Conservation (phyloP, 2,888 invertebrate genomes). For the Lottia gigantea region DNA sequence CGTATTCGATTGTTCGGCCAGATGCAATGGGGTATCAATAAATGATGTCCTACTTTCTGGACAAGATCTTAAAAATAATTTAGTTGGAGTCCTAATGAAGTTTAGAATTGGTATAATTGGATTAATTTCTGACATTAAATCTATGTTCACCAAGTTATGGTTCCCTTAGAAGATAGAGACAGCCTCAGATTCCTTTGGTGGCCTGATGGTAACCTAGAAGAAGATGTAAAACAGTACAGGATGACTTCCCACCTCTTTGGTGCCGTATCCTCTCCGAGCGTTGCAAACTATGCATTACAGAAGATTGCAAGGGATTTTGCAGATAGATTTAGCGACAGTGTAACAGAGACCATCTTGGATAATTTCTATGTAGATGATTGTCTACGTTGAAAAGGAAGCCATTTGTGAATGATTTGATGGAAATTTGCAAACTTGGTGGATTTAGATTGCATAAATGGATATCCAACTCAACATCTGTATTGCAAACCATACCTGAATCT, state of each 20-base stretch:
- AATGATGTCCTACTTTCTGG: slow-evolving; percentile 35
- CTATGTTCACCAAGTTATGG: slow-evolving; percentile 31
- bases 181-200: slow-evolving; percentile 34
- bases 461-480: too few species aligned
- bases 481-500: too few species aligned
- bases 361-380: too few species aligned
- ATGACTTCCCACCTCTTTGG: slow-evolving; percentile 13
- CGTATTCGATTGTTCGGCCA: slow-evolving; percentile 33
- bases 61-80: slow-evolving; percentile 36
- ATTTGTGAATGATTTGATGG: too few species aligned
- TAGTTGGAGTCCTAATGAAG: slow-evolving; percentile 32
- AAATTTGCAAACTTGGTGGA: too few species aligned
- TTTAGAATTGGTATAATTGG: slow-evolving; percentile 34
- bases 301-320: slow-evolving; percentile 12
- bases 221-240: neutral
- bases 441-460: too few species aligned
- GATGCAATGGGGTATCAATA: slow-evolving; percentile 29
- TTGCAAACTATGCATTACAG: slow-evolving; percentile 6
- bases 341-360: too few species aligned
- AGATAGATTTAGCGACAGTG: too few species aligned
- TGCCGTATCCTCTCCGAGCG: neutral
- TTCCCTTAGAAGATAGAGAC: slow-evolving; percentile 25
- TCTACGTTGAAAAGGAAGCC: too few species aligned
- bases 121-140: slow-evolving; percentile 32
- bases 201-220: slow-evolving; percentile 4